Evolutionary conservation across 2,797 vertebrate genomes (phyloP), one percentile per base, ranked within the genome.

Genomic region (Coendou prehensilis): DNA sequence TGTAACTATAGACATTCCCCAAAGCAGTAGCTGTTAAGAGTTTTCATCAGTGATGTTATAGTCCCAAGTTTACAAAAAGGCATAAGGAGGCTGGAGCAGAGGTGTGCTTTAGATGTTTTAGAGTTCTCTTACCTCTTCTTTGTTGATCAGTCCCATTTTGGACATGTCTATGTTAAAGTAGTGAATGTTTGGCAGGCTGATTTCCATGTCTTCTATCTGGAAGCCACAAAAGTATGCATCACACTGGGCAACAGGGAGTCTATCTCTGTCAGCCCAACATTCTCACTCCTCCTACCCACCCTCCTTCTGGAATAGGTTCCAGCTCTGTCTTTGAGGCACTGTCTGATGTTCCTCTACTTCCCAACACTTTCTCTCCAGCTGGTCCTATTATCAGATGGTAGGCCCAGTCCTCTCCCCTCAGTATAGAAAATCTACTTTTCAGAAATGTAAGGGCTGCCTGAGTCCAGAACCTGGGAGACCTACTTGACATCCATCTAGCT

Each of bases 181-280:
- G 97, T 99, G 99, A 88, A 99, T 99, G 98, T 99, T 99, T 50
- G 99, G 99, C 98, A 99, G 99, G 82, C 99, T 97, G 0, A 99
- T 98, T 98, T 99, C 99, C 92, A 99, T 99, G 95, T 99, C 99
- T 69, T 99, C 99, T 92, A 99, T 98, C 99, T 99, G 97, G 94
- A 98, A 99, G 93, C 85, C 67, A 92, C 23, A 95, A 97, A 52
- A 97, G 92, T 0, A 7, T 2, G 28, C 75, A 85, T 96, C 64
- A 97, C 22, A n/a, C 0, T 61, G 56, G 91, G 73, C 85, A 89
- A 45, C 23, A 0, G 4, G 41, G 33, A 61, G 5, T 23, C 57
- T 87, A 0, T 85, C 64, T 67, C 61, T 37, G 10, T 93, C 67
- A 41, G 23, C 47, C 64, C 5, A 23, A 13, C 50, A 33, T 50